Evolutionary conservation across 2,888 invertebrate species (phyloP).

Genomic region (Baronia brevicornis): DNA sequence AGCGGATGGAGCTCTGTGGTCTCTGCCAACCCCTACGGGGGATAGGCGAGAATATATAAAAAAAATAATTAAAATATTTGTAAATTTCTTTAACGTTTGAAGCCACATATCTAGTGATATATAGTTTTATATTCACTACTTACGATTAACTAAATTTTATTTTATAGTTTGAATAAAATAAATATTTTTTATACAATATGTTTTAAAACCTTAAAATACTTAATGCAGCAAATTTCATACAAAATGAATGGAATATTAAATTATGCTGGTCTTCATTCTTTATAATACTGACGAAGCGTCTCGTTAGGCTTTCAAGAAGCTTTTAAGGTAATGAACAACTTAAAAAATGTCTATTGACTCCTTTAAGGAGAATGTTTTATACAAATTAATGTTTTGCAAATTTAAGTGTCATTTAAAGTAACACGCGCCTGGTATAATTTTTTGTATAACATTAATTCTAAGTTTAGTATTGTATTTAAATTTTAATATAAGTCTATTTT

Average conservation of each 20-base stretch:
- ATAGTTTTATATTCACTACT: too few relatives aligned
- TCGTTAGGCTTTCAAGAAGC: slow-evolving; percentile 71
- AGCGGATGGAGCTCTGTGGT: too few relatives aligned
- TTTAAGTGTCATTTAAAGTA: slow-evolving; percentile 12
- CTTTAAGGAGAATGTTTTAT: slow-evolving; percentile 36
- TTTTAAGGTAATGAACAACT: slow-evolving; percentile 73
- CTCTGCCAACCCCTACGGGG: too few relatives aligned
- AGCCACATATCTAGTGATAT: too few relatives aligned
- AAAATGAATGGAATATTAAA: slow-evolving; percentile 72
- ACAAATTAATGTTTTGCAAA: slow-evolving; percentile 33
- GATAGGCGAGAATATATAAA: too few relatives aligned
- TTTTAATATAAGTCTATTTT: too few relatives aligned
- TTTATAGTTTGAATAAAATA: slow-evolving; percentile 10
- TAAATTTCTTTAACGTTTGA: too few relatives aligned
- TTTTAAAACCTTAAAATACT: slow-evolving; percentile 48
- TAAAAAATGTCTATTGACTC: slow-evolving; percentile 66
- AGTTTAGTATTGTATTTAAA: too few relatives aligned
- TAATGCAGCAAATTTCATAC: slow-evolving; percentile 63
- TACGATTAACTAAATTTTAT: slow-evolving; percentile 3
- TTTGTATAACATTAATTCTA: slow-evolving; percentile 4
- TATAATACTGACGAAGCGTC: slow-evolving; percentile 67
- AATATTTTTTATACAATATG: slow-evolving; percentile 21
- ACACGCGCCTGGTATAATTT: background rate
- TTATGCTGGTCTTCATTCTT: slow-evolving; percentile 68
- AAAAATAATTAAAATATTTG: background rate